A percentile compares a stretch with the other conserved stretches of the same genome.
Evolutionary conservation across 2,113 vertebrate genomes (phyloP).

Genomic region (Cricetomys ansorgei): DNA sequence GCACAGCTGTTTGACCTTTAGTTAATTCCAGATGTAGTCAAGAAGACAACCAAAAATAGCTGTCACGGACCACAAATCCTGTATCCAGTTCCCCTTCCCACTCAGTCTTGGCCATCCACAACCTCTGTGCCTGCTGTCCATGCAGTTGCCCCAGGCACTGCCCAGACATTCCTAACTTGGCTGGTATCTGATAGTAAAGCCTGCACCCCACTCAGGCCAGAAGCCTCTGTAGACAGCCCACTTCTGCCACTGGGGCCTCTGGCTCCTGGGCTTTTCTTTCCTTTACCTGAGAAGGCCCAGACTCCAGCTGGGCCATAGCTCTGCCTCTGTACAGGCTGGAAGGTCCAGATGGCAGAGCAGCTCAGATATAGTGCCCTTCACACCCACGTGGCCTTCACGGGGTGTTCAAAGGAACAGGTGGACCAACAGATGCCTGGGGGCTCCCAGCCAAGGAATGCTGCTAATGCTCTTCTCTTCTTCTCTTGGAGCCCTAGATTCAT

Average conservation of each 20-base stretch:
- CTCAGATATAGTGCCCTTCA: neutral
- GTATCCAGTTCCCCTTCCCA: accelerated
- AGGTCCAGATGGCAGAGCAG: no score
- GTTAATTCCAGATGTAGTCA: neutral
- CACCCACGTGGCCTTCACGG: neutral
- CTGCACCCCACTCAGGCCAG: accelerated
- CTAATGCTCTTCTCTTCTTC: no score
- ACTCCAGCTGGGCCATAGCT: no score
- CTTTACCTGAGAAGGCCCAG: neutral
- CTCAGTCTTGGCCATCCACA: neutral
- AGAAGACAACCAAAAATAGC: neutral
- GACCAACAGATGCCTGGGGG: neutral
- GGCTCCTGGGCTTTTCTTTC: neutral
- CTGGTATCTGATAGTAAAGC: neutral
- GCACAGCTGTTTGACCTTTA: neutral
- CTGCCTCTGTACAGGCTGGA: neutral
- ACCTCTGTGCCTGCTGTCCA: no score
- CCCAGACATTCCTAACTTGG: no score
- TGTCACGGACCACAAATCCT: neutral
- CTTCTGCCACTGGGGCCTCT: neutral
- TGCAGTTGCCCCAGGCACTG: neutral
- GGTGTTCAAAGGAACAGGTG: neutral
- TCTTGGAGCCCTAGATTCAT: neutral
- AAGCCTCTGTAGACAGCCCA: neutral
- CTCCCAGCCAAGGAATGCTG: neutral